These are phyloP conservation scores for Petrocephalus schoutedeni DNA, from an alignment of 2,797 vertebrate genomes.

Conservation along the genomic window DNA sequence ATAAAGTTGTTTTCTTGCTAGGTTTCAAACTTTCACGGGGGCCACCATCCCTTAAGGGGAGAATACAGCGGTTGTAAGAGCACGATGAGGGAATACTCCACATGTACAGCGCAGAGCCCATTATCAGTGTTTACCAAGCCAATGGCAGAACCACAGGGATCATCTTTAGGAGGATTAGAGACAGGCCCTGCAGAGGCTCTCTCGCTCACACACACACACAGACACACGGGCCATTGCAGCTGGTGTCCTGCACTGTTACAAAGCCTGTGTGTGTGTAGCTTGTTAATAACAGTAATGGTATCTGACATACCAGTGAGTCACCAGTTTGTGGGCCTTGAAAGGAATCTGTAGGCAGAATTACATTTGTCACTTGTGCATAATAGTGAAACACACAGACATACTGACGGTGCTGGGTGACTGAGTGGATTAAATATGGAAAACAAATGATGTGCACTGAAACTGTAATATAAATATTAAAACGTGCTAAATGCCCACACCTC, in stretches of 20 bases:
- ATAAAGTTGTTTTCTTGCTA: conserved; percentile 34
- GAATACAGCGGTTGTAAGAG: conserved; percentile 29
- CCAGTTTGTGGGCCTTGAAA: neutral
- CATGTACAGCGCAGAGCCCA: conserved; percentile 37
- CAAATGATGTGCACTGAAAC: neutral
- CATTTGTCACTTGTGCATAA: neutral
- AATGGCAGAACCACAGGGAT: conserved; percentile 39
- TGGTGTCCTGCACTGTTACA: conserved; percentile 38
- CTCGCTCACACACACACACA: conserved; percentile 13
- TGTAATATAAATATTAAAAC: neutral
- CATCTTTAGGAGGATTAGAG: conserved; percentile 46
- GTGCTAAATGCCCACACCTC: neutral
- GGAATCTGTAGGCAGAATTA: conserved; percentile 12
- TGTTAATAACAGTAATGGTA: conserved; percentile 43
- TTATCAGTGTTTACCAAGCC: conserved; percentile 48
- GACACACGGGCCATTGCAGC: conserved; percentile 32
- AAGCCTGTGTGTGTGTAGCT: conserved; percentile 26
- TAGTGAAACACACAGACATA: neutral
- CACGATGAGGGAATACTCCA: conserved; percentile 24
- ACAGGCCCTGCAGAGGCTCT: conserved; percentile 31
- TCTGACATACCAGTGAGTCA: conserved; percentile 43
- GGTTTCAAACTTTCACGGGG: conserved; percentile 38
- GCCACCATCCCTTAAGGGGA: conserved; percentile 31
- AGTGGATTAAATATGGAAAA: neutral
- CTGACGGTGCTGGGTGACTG: neutral